phyloP scores from a whole-genome alignment of 2,113 vertebrate genomes.

The Eira barbara region DNA sequence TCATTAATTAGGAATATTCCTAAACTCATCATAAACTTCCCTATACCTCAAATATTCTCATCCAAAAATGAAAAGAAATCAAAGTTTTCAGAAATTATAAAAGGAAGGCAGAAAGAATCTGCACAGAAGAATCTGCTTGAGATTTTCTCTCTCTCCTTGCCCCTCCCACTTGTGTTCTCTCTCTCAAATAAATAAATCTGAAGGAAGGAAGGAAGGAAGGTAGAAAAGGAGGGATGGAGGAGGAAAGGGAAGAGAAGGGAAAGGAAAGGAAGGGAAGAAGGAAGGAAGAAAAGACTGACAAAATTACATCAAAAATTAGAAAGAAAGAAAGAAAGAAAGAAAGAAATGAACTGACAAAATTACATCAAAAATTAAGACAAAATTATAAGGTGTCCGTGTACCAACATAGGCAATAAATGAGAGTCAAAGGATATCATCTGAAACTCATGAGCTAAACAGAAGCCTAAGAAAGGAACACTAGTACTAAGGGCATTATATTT shows the following conservation, averaged over 20 bases:
- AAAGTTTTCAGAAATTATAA: neutral
- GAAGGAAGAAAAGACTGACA: neutral
- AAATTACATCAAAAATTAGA: neutral
- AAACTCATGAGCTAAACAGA: slow-evolving; percentile 20
- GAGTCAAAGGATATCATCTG: neutral
- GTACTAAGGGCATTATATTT: neutral
- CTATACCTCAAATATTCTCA: neutral
- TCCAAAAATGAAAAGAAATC: neutral
- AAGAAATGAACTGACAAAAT: no score
- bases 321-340: no score
- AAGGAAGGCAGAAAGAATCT: neutral
- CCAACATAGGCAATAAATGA: neutral
- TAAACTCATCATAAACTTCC: neutral
- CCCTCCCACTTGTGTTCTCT: no score
- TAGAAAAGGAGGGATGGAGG: no score
- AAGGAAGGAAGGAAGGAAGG: no score
- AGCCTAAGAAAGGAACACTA: neutral
- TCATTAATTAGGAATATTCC: neutral
- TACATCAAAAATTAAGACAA: neutral
- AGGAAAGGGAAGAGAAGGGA: no score
- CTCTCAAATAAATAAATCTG: no score
- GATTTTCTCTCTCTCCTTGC: no score
- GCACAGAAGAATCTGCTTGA: no score
- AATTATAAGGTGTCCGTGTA: neutral
- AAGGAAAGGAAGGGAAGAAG: neutral